Conservation (phyloP, 2,888 invertebrate species). For the Hoplodrina blanda region DNA sequence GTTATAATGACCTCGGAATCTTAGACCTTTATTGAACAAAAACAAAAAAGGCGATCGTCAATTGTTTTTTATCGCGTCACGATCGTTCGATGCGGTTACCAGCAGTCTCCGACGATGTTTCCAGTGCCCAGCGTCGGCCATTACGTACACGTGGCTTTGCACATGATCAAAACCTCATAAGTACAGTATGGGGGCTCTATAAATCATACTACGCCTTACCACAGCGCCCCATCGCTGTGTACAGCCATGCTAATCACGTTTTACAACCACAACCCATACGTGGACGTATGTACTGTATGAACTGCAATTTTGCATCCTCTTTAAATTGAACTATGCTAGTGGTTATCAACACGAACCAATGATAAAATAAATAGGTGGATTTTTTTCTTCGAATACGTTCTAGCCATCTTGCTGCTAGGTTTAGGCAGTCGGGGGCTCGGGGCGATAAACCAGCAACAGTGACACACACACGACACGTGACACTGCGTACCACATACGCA, state of each 20-base stretch:
- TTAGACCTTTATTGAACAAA: not conserved
- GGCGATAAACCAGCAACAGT: no score
- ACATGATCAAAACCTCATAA: conserved; percentile 33
- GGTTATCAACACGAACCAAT: no score
- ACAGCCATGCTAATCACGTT: conserved; percentile 30
- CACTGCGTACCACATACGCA: no score
- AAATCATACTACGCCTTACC: conserved; percentile 46
- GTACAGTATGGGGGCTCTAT: conserved; percentile 29
- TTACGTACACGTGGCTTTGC: conserved; percentile 25
- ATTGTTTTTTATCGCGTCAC: conserved; percentile 8
- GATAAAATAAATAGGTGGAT: no score
- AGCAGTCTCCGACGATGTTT: conserved; percentile 4
- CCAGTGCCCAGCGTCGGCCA: conserved; percentile 11
- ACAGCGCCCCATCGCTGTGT: conserved; percentile 16
- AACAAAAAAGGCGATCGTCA: not conserved
- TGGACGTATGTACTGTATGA: not conserved
- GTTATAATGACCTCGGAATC: not conserved
- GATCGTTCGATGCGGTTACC: not conserved
- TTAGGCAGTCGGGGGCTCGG: no score
- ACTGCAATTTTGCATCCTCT: no score
- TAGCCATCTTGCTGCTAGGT: no score
- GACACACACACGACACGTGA: no score
- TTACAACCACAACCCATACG: conserved; percentile 36
- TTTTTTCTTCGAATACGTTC: no score
- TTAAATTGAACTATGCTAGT: no score